Evolutionary conservation across 2,113 vertebrate genomes (phyloP).

Genomic region (Nesogale talazaci): DNA sequence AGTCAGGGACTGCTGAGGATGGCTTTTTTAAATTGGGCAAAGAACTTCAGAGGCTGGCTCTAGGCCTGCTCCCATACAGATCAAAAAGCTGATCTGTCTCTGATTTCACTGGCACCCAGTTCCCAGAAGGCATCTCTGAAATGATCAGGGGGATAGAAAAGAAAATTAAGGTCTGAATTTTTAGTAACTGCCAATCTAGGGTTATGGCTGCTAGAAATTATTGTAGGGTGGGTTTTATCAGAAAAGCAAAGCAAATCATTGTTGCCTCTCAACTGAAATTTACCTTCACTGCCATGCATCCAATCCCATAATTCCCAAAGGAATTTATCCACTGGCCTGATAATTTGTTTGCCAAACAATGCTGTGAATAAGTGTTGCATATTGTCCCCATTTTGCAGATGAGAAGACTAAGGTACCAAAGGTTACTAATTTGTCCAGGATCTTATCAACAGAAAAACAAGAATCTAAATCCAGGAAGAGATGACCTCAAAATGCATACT

Average conservation of each 20-base stretch:
- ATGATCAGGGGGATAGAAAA: not conserved
- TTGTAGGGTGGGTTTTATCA: constrained; percentile 26
- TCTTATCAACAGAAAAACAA: not conserved
- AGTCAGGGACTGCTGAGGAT: constrained; percentile 61
- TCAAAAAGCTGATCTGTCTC: constrained; percentile 63
- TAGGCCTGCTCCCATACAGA: constrained; percentile 35
- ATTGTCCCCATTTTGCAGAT: not conserved
- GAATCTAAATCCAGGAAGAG: not conserved
- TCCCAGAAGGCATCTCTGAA: constrained; percentile 64
- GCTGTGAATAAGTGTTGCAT: too few relatives aligned
- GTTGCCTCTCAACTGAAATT: not conserved
- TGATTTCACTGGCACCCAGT: constrained; percentile 7
- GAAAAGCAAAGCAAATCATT: constrained; percentile 50
- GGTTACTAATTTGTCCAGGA: not conserved
- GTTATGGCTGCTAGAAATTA: constrained; percentile 46
- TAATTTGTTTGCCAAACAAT: too few relatives aligned
- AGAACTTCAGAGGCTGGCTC: constrained; percentile 62
- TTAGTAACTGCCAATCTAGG: not conserved
- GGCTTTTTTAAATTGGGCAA: constrained; percentile 49
- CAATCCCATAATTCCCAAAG: not conserved
- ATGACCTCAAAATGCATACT: not conserved
- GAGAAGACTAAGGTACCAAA: not conserved
- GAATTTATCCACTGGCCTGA: too few relatives aligned
- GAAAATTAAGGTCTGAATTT: constrained; percentile 1
- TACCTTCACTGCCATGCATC: not conserved